Conservation (phyloP, 2,113 vertebrate species). For the Hassar affinis region DNA sequence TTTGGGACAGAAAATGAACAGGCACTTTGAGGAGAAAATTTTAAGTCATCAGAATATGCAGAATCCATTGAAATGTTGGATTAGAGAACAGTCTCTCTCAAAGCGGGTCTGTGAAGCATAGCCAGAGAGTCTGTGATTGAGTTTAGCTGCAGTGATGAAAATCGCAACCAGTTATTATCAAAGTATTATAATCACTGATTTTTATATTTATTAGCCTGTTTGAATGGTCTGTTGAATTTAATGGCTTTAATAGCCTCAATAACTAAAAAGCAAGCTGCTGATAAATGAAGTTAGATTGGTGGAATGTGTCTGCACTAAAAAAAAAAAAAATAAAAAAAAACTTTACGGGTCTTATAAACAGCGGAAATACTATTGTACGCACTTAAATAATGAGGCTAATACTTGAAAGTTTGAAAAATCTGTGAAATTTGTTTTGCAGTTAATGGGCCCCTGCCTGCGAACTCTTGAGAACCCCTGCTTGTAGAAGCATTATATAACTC, state of each 20-base stretch:
- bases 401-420: not conserved
- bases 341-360: not conserved
- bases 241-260: slow-evolving; percentile 6
- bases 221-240: not conserved
- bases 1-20: not conserved
- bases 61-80: not conserved
- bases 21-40: not conserved
- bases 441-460: not conserved
- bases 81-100: not conserved
- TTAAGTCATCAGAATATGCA: not conserved
- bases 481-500: slow-evolving; percentile 23
- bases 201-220: not conserved
- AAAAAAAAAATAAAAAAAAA: slow-evolving; percentile 7
- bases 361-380: not conserved
- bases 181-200: not conserved
- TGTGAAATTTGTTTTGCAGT: slow-evolving; percentile 4
- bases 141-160: slow-evolving; percentile 8
- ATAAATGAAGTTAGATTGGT: not conserved
- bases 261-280: not conserved
- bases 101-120: not conserved
- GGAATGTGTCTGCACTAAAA: not conserved
- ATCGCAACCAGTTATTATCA: not conserved
- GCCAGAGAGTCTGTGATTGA: not conserved
- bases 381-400: not conserved
- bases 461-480: not conserved